These are phyloP conservation scores for Chrysaora quinquecirrha DNA, from an alignment of 30 jellyfish, hydroid and myxozoan species.

Conservation along the genomic window DNA sequence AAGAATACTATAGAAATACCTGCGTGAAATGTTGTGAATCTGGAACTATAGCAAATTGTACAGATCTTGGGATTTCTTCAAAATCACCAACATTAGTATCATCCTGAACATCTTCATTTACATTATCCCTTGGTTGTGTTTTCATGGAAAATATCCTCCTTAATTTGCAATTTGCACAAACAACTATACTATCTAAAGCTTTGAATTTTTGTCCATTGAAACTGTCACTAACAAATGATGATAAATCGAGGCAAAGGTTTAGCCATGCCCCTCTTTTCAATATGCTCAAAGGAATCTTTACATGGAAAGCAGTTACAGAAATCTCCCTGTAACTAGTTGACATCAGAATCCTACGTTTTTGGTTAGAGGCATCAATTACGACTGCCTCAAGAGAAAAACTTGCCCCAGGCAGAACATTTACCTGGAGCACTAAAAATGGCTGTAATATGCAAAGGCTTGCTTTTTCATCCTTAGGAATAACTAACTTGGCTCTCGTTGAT, in stretches of 20 bases:
- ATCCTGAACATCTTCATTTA: slow-evolving; percentile 26
- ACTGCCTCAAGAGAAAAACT: slow-evolving; percentile 74
- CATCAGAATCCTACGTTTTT: slow-evolving; percentile 74
- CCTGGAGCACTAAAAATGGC: slow-evolving; percentile 73
- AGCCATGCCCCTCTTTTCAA: slow-evolving; percentile 69
- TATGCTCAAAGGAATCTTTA: slow-evolving; percentile 73
- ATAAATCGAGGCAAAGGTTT: slow-evolving; percentile 78
- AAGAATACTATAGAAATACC: too few relatives aligned
- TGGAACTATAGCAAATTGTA: slow-evolving; percentile 47
- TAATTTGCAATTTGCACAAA: slow-evolving; percentile 86
- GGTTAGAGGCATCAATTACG: slow-evolving; percentile 53
- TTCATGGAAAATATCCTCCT: slow-evolving; percentile 77
- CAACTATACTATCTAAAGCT: slow-evolving; percentile 62
- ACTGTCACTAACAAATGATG: slow-evolving; percentile 54
- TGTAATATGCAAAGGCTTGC: slow-evolving; percentile 68
- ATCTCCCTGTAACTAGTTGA: slow-evolving; percentile 80
- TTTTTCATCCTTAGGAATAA: slow-evolving; percentile 83
- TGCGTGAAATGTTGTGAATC: slow-evolving; percentile 51
- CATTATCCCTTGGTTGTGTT: slow-evolving; percentile 65
- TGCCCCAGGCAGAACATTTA: slow-evolving; percentile 59
- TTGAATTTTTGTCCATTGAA: slow-evolving; percentile 63
- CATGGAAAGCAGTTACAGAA: slow-evolving; percentile 88
- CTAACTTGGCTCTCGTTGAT: slow-evolving; percentile 71
- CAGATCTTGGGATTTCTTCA: slow-evolving; percentile 56
- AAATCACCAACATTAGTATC: background rate